Conservation (phyloP, 2,888 invertebrate species). For the Falcaria lacertinaria region DNA sequence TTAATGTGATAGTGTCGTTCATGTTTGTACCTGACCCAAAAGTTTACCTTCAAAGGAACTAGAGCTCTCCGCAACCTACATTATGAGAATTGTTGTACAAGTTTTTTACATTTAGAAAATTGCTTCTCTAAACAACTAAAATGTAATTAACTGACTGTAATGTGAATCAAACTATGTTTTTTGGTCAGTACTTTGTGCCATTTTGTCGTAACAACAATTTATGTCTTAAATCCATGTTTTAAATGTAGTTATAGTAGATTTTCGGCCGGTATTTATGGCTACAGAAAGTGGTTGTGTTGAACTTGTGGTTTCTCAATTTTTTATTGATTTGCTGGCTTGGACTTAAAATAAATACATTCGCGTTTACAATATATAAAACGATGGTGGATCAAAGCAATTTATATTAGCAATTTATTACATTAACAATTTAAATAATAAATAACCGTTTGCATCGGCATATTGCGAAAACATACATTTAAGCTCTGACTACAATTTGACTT, state of each 20-base stretch:
- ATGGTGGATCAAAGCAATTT: no score
- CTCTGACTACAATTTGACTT: not conserved
- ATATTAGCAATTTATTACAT: constrained; percentile 1
- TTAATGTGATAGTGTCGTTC: constrained; percentile 59
- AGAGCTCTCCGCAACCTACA: constrained; percentile 26
- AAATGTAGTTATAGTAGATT: no score
- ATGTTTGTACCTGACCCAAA: constrained; percentile 51
- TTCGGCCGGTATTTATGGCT: no score
- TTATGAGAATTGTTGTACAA: constrained; percentile 39
- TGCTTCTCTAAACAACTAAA: constrained; percentile 10
- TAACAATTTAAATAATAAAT: constrained; percentile 12
- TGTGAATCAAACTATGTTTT: not conserved
- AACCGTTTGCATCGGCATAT: constrained; percentile 1
- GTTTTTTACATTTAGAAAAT: constrained; percentile 33
- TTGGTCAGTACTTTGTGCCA: no score
- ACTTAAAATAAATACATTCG: no score
- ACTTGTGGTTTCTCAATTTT: no score
- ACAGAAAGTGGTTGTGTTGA: no score
- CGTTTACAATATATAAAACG: no score
- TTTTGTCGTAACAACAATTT: no score
- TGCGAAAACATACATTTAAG: no score
- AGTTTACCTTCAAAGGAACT: constrained; percentile 46
- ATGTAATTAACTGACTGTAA: constrained; percentile 19
- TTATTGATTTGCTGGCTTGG: no score
- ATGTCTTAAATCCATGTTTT: no score